Percentiles rank a stretch among this genome's conserved stretches.
Evolutionary conservation across 1,140 invertebrate species (phyloP).

Genomic region (Scylla paramamosain): DNA sequence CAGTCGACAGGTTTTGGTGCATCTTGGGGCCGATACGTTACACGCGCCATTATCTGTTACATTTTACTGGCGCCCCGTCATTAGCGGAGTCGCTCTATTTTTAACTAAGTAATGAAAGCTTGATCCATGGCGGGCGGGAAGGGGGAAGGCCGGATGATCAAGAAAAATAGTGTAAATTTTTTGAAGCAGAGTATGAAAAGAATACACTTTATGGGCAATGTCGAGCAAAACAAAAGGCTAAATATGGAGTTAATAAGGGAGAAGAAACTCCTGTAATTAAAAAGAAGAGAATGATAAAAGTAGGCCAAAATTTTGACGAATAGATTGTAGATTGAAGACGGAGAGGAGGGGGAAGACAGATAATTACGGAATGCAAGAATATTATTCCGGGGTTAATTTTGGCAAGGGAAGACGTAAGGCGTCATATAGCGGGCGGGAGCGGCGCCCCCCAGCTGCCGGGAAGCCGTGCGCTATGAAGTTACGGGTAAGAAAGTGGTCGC

Average conservation of each 20-base stretch:
- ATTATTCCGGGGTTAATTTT: slow-evolving; percentile 58
- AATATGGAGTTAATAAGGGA: slow-evolving; percentile 69
- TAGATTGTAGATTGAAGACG: slow-evolving; percentile 66
- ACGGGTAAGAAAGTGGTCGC: background rate
- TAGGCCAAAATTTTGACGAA: slow-evolving; percentile 62
- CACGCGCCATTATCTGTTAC: slow-evolving; percentile 66
- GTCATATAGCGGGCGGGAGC: slow-evolving; percentile 57
- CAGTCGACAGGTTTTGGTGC: slow-evolving; percentile 60
- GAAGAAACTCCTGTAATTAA: slow-evolving; percentile 66
- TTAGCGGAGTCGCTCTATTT: slow-evolving; percentile 62
- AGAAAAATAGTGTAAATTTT: slow-evolving; percentile 56
- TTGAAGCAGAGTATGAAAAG: slow-evolving; percentile 54
- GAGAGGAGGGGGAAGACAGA: slow-evolving; percentile 60
- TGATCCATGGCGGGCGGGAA: slow-evolving; percentile 58
- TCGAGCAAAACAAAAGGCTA: slow-evolving; percentile 62
- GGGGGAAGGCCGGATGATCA: slow-evolving; percentile 42
- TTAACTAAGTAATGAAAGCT: slow-evolving; percentile 66
- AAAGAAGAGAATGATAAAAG: slow-evolving; percentile 67
- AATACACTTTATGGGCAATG: slow-evolving; percentile 59
- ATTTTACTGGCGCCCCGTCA: slow-evolving; percentile 62
- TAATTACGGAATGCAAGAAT: slow-evolving; percentile 66
- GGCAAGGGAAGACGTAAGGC: slow-evolving; percentile 63
- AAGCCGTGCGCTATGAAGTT: background rate
- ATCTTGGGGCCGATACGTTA: slow-evolving; percentile 59
- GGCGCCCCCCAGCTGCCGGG: slow-evolving; percentile 21